Base-by-base conservation (phyloP, 2,797 vertebrate species). In the Xenopus petersii region DNA sequence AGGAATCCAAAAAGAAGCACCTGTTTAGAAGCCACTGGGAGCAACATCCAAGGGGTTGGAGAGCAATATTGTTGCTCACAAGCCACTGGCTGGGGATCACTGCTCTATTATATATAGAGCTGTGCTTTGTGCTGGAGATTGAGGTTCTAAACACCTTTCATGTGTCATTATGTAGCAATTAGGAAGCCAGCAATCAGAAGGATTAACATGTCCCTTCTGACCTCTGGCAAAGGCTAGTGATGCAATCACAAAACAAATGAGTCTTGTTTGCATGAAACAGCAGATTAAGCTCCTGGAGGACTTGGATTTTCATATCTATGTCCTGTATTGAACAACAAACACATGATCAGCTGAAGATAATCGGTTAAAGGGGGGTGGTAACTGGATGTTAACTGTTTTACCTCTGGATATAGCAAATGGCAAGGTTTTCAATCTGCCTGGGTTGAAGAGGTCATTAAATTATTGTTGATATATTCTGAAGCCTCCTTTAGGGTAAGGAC, bases 191-290 rank as follows among this genome's bases (percentile, higher is more conserved):
- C 15, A 33, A 73, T 56, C 48, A 16, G 24, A 7, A 16, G 71
- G 33, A 64, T 64, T 64, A 64, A 46, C 71, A 47, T 11, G n/a
- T 64, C 62, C 49, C 24, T 30, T 24, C 26, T 46, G 30, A 65
- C 33, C 51, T 63, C 30, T 36, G 30, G 26, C 30, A 13, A 36
- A 15, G 61, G 12, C 30, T 26, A 63, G 30, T 63, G 30, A 63
- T 33, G 61, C 61, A 63, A 33, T 8, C 30, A 63, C 61, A 33
- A 26, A 63, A 63, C 61, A 63, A 33, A 33, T 13, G 12, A 63
- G 61, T 36, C 61, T 63, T 63, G 61, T 63, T 63, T 63, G 9
- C 33, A 36, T 63, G 61, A 24, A 62, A 11, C 30, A 62, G 7
- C 5, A 26, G 60, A 63, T 63, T 63, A 33, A 36, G 30, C 61